phyloP scores from a whole-genome alignment of 2,888 invertebrate genomes.

The Chrysolina americana region DNA sequence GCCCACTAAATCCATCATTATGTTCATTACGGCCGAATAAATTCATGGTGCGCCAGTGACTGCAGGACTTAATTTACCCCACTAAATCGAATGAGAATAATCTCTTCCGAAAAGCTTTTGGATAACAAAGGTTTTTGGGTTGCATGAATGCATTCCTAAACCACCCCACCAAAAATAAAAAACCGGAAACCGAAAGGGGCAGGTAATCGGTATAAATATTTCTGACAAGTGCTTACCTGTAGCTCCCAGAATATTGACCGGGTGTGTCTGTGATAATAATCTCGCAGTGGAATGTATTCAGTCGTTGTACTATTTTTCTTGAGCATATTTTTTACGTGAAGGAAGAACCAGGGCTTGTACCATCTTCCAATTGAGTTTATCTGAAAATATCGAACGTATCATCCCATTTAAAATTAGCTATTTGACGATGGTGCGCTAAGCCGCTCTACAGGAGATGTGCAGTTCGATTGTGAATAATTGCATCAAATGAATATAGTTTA shows the following conservation, averaged over 20 bases:
- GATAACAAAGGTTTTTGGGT: background rate
- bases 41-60: background rate
- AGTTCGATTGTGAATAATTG: too few species aligned
- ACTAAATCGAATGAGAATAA: background rate
- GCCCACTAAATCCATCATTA: constrained; percentile 1
- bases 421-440: too few species aligned
- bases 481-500: too few species aligned
- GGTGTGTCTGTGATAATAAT: constrained; percentile 89
- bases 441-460: background rate
- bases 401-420: background rate
- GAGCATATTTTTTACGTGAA: constrained; percentile 77
- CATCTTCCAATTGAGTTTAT: constrained; percentile 82
- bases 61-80: background rate
- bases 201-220: constrained; percentile 29
- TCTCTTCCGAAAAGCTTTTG: constrained; percentile 12
- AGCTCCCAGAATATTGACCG: constrained; percentile 88
- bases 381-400: constrained; percentile 64
- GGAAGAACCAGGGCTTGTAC: constrained; percentile 90
- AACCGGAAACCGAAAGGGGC: constrained; percentile 33
- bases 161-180: background rate
- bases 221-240: constrained; percentile 71
- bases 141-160: constrained; percentile 2
- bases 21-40: background rate
- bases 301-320: constrained; percentile 64
- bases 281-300: constrained; percentile 84